Evolutionary conservation across 1,140 invertebrate genomes (phyloP).

Genomic region (Ladona fulva): DNA sequence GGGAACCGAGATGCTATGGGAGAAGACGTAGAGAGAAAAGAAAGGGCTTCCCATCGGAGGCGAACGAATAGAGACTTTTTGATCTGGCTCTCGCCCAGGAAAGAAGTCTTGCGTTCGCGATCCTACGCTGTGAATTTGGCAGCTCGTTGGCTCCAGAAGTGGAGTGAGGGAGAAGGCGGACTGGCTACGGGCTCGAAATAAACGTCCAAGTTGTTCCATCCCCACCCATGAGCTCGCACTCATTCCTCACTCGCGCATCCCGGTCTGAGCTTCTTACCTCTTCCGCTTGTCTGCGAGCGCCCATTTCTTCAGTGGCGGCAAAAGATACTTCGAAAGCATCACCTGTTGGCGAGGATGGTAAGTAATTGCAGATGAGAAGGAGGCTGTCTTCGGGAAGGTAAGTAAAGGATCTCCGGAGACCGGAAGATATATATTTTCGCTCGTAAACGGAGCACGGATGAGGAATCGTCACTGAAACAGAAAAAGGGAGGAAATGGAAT

Average conservation of each 20-base stretch:
- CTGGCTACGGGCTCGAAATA: not conserved
- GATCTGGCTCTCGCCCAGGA: not conserved
- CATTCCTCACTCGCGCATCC: not conserved
- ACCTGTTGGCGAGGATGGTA: no score
- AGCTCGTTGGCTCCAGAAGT: not conserved
- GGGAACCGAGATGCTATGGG: no score
- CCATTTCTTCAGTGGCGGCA: not conserved
- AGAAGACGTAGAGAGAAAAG: no score
- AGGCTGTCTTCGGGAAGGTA: no score
- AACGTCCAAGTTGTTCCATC: not conserved
- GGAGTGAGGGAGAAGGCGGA: not conserved
- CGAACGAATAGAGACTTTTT: not conserved
- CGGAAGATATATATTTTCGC: no score
- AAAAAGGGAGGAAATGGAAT: no score
- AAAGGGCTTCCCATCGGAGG: not conserved
- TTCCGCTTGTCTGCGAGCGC: not conserved
- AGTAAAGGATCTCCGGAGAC: no score
- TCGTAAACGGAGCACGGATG: no score
- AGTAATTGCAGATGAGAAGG: no score
- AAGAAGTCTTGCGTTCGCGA: constrained; percentile 3
- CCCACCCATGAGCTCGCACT: not conserved
- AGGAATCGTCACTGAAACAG: no score
- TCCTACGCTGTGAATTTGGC: not conserved
- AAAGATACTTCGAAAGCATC: no score
- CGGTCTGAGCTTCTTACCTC: not conserved